phyloP scores from a whole-genome alignment of 2,797 vertebrate species.

The Brachymystax lenok region DNA sequence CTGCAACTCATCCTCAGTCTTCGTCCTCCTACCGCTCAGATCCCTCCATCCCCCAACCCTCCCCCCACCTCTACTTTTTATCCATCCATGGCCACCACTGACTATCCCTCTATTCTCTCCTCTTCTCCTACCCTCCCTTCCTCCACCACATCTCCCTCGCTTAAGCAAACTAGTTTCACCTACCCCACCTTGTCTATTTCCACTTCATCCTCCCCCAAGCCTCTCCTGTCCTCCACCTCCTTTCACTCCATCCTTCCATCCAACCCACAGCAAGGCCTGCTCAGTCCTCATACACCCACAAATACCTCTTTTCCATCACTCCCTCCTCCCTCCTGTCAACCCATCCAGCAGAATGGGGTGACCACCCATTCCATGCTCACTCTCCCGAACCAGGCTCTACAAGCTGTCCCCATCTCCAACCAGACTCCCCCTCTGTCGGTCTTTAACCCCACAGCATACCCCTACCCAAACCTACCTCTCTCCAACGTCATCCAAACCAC shows the following conservation, averaged over 20 bases:
- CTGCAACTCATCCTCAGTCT: constrained; percentile 66
- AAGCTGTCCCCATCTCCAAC: constrained; percentile 24
- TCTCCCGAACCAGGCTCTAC: constrained; percentile 42
- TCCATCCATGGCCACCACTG: constrained; percentile 20
- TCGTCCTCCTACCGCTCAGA: constrained; percentile 52
- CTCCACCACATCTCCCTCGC: constrained; percentile 29
- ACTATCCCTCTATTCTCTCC: constrained; percentile 51
- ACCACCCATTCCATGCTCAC: constrained; percentile 50
- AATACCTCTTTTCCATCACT: constrained; percentile 47
- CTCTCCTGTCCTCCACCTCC: constrained; percentile 48
- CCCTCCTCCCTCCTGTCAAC: constrained; percentile 34
- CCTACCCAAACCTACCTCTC: constrained; percentile 46
- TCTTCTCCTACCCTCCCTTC: constrained; percentile 37
- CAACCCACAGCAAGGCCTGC: constrained; percentile 41
- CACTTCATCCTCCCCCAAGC: constrained; percentile 56
- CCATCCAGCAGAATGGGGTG: constrained; percentile 49
- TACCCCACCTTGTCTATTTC: constrained; percentile 5
- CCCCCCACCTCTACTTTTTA: constrained; percentile 48
- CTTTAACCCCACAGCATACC: constrained; percentile 45
- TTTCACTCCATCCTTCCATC: constrained; percentile 46
- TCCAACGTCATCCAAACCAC: constrained; percentile 22
- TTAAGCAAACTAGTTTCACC: neutral
- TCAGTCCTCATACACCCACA: constrained; percentile 55
- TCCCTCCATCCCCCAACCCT: constrained; percentile 30
- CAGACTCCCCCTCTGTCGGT: constrained; percentile 33